Evolutionary conservation across 2,113 vertebrate genomes (phyloP).

Genomic region (Spilogale gracilis): DNA sequence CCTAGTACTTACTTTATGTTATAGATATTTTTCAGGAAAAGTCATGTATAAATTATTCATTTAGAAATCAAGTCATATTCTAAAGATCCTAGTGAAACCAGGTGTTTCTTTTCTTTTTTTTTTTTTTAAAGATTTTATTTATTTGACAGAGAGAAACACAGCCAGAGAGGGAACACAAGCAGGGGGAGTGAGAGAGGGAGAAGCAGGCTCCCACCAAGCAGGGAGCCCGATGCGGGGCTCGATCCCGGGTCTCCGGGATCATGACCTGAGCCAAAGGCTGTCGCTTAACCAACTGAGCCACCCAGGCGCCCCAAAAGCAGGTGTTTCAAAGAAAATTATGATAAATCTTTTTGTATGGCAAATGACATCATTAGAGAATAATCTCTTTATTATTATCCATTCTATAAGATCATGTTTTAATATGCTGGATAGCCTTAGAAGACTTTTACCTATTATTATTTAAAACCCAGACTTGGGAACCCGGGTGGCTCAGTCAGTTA

Average conservation of each 20-base stretch:
- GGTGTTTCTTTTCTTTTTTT: slow-evolving; percentile 1
- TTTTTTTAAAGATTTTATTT: too few relatives aligned
- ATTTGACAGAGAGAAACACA: too few relatives aligned
- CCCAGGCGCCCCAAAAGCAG: neutral
- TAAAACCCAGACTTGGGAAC: slow-evolving; percentile 42
- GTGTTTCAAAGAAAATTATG: slow-evolving; percentile 30
- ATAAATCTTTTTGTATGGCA: slow-evolving; percentile 26
- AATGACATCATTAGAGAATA: neutral
- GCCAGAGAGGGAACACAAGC: too few relatives aligned
- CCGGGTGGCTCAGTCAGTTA: neutral
- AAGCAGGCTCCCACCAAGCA: too few relatives aligned
- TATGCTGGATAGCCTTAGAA: neutral
- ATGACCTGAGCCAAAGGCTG: too few relatives aligned
- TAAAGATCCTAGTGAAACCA: slow-evolving; percentile 34
- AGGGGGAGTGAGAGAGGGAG: too few relatives aligned
- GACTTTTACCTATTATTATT: neutral
- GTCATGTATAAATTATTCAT: slow-evolving; percentile 5
- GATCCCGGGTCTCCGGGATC: too few relatives aligned
- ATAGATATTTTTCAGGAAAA: slow-evolving; percentile 45
- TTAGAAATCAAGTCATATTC: slow-evolving; percentile 41
- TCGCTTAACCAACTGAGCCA: too few relatives aligned
- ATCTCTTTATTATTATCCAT: neutral
- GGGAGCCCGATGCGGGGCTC: too few relatives aligned
- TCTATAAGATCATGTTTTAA: slow-evolving; percentile 15
- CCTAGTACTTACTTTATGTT: slow-evolving; percentile 32